Percentiles rank a stretch among this genome's conserved stretches.
phyloP scores from a whole-genome alignment of 2,113 vertebrate species.

The Isichthys henryi region DNA sequence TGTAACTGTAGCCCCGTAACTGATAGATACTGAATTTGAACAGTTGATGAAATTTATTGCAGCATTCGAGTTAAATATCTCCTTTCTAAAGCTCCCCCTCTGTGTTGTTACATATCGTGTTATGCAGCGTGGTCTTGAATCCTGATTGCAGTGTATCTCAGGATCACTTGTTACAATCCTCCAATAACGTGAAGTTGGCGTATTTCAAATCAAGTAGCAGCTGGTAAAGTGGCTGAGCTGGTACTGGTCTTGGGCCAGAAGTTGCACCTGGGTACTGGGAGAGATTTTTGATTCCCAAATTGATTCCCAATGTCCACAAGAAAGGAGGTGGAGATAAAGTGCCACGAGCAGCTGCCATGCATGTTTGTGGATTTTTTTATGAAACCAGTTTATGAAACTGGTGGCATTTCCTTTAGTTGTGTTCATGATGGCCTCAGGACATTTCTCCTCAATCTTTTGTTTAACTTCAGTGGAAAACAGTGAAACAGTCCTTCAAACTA shows the following conservation, averaged over 20 bases:
- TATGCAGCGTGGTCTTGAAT: not conserved
- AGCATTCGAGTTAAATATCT: not conserved
- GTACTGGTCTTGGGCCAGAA: not conserved
- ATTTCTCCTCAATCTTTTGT: not conserved
- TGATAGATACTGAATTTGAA: not conserved
- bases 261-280: not conserved
- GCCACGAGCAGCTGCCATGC: not conserved
- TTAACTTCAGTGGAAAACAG: not conserved
- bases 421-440: not conserved
- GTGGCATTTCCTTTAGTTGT: not conserved
- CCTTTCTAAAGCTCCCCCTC: not conserved
- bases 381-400: not conserved
- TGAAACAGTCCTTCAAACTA: not conserved
- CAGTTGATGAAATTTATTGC: not conserved
- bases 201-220: not conserved
- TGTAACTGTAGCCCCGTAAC: not conserved
- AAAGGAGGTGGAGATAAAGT: not conserved
- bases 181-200: not conserved
- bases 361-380: not conserved
- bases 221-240: not conserved
- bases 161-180: not conserved
- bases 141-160: not conserved
- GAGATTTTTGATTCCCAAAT: not conserved
- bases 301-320: not conserved
- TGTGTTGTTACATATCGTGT: not conserved